These are phyloP conservation scores for Pseudochirops corinnae DNA, from an alignment of 2,797 vertebrate species.

Conservation along the genomic window DNA sequence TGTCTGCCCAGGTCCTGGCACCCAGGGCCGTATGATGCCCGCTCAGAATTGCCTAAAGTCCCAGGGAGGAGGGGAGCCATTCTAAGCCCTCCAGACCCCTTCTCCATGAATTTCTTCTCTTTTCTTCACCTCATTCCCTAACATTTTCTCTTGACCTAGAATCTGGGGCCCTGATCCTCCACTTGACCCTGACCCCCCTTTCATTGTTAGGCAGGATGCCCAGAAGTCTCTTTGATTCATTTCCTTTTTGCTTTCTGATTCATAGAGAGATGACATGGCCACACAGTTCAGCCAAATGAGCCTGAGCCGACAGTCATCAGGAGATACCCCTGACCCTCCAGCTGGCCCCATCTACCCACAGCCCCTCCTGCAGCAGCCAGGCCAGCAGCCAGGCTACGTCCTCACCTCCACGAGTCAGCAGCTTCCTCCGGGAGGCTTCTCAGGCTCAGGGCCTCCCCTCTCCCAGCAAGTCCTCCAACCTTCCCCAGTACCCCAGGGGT, in stretches of 20 bases:
- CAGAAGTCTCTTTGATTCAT: background rate
- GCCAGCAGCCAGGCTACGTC: constrained; percentile 84
- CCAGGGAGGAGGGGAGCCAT: background rate
- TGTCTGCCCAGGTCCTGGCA: background rate
- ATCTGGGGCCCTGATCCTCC: background rate
- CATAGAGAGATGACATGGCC: constrained; percentile 93
- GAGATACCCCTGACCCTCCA: constrained; percentile 89
- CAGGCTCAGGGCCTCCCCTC: constrained; percentile 85
- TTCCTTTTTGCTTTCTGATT: constrained; percentile 19
- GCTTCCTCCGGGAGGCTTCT: constrained; percentile 86
- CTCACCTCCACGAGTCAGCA: constrained; percentile 87
- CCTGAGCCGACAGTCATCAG: constrained; percentile 90
- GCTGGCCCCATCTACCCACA: constrained; percentile 85
- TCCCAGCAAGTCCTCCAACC: constrained; percentile 87
- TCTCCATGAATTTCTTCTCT: background rate
- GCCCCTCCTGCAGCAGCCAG: constrained; percentile 86
- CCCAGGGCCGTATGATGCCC: background rate
- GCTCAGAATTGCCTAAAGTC: background rate
- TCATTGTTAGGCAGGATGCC: background rate
- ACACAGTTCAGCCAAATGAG: constrained; percentile 92
- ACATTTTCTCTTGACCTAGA: background rate
- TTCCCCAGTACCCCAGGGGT: constrained; percentile 84
- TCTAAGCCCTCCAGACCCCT: background rate
- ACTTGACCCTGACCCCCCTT: background rate
- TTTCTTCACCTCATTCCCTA: background rate